Base-by-base conservation (phyloP, 2,113 vertebrate genomes). In the Lagopus leucura region DNA sequence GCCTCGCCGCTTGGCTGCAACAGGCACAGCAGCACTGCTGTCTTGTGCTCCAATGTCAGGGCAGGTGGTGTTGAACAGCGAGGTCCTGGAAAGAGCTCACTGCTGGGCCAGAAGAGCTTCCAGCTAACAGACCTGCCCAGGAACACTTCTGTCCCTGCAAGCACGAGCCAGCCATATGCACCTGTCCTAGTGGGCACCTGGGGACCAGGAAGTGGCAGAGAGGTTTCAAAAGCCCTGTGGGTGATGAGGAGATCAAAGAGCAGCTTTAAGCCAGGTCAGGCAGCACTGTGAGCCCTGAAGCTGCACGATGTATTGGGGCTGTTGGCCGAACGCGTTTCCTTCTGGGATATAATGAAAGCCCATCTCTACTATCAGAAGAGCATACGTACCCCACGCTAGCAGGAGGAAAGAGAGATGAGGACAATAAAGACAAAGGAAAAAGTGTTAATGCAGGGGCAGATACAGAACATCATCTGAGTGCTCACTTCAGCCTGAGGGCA, bases 261-360 rank as follows among this genome's bases (percentile, higher is more conserved):
- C 17, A 43, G 43, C 48, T 82, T 58, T 42, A 17, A 57, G 43
- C 10, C 47, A 38, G 45, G 61, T 20, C 36, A 28, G 13, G 55
- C 32, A 27, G 69, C 30, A 17, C 11, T 1, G 1, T 4, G 57
- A 58, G 45, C 36, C 50, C 74, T 16, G 32, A 32, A 22, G 21
- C 1, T 13, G 64, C 34, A 13, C 11, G 4, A 12, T 1, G 1
- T 38, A 18, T n/a, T 21, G 6, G 25, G 77, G 67, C 52, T 30
- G 18, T 19, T 36, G 10, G 38, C 58, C 27, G 10, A 48, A 48
- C 32, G 4, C 7, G 11, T 32, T 40, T 36, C 10, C 7, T 7
- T 15, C 13, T 47, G 47, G 89, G n/a, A 21, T 42, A 18, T 3
- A 48, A 16, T 2, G 19, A 42, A 63, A 81, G 45, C 38, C 34